Base-by-base conservation (phyloP, 2,888 invertebrate genomes). In the Meloe dianella region DNA sequence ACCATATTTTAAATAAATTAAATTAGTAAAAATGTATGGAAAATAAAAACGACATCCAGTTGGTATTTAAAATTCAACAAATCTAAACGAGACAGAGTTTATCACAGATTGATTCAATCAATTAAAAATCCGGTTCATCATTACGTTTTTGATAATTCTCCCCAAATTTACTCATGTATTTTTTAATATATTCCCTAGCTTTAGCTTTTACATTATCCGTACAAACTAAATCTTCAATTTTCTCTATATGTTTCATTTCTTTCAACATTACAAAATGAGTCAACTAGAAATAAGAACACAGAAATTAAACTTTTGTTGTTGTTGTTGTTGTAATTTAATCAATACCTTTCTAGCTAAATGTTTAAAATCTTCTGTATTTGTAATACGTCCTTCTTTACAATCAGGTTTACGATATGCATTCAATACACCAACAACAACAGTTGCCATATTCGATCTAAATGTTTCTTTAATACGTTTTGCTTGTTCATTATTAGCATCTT, bases 91-190 rank as follows among this genome's bases (percentile, higher is more conserved):
- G 12, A 51, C 24, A 24, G 24, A 51, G 5, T 51, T 24, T 51
- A 51, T 51, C 51, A 51, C 51, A 51, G 51, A 51, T 51, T 22
- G 22, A 24, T 30, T 32, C 2, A 17, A 9, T 30, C 22, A n/a
- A n/a, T 24, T 60, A 66, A 72, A 79, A 79, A 63, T 80, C 80
- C 0, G 80, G 80, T 61, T 91, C 91, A 75, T 92, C 91, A 10
- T 89, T 87, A 47, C 90, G 89, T 72, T 91, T 86, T 71, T 87
- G 87, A 84, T 95, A 95, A 32, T 91, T 87, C 1, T 92, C 89
- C 0, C 96, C 96, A 84, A 95, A 97, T 84, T 96, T 96, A 27
- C 91, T 90, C 98, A 98, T 98, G 84, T 98, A 98, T 81, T 96
- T 97, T 79, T 90, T 91, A 64, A 98, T 95, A 83, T 95, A 98